These are phyloP conservation scores for Calameuta idolon DNA, from an alignment of 2,888 invertebrate species.

Conservation along the genomic window DNA sequence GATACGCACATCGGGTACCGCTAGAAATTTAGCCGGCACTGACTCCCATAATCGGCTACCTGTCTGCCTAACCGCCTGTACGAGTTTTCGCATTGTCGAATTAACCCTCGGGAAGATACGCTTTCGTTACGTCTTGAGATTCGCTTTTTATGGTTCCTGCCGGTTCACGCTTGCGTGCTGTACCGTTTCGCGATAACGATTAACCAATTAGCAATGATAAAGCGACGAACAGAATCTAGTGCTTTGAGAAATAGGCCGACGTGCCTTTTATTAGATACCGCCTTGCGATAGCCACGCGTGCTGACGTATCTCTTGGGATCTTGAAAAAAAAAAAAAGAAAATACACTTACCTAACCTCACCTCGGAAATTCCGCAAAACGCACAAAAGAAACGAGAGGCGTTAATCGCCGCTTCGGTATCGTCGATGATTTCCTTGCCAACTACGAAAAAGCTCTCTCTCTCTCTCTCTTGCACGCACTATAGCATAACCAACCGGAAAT, in stretches of 20 bases:
- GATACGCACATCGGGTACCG: not conserved
- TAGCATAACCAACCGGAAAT: not conserved
- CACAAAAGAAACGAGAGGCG: not conserved
- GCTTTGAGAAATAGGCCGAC: not conserved
- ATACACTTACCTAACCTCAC: not conserved
- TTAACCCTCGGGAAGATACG: not conserved
- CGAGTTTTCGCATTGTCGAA: not conserved
- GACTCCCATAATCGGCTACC: not conserved
- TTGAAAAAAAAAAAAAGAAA: not conserved
- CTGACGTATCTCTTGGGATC: not conserved
- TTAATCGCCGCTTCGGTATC: not conserved
- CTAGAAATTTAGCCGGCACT: not conserved
- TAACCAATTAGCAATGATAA: not conserved
- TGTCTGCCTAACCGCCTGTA: not conserved
- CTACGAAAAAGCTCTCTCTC: constrained; percentile 2
- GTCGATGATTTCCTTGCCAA: not conserved
- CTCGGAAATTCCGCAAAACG: not conserved
- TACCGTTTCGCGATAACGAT: not conserved
- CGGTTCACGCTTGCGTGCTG: not conserved
- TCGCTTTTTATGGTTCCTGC: not conserved
- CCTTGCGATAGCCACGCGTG: not conserved
- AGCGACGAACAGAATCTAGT: not conserved
- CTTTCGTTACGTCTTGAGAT: not conserved
- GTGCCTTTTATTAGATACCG: not conserved
- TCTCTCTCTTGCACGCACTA: not conserved